A percentile compares a stretch with the other conserved stretches of the same genome.
These are phyloP conservation scores for Phthorimaea operculella DNA, from an alignment of 1,140 invertebrate species.

Conservation along the genomic window DNA sequence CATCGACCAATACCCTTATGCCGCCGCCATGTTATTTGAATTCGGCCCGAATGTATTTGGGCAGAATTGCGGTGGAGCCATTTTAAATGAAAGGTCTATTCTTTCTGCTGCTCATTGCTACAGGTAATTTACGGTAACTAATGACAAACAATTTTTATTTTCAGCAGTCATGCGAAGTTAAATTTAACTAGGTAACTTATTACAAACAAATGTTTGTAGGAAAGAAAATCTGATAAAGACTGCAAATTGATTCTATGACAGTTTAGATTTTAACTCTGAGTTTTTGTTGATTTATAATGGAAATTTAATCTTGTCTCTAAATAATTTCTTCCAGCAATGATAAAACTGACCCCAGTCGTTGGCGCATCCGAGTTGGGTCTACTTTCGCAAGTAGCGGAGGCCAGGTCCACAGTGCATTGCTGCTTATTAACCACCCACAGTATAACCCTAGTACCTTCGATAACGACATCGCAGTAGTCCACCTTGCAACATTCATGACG, in stretches of 20 bases:
- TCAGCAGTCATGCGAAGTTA: no score
- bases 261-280: no score
- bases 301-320: no score
- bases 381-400: slow-evolving; percentile 26
- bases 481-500: slow-evolving; percentile 35
- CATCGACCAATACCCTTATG: slow-evolving; percentile 27
- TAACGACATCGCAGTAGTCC: slow-evolving; percentile 70
- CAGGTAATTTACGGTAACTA: no score
- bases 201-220: no score
- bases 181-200: no score
- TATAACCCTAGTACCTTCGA: slow-evolving; percentile 67
- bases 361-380: slow-evolving; percentile 27
- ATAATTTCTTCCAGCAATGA: no score
- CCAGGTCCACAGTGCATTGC: slow-evolving; percentile 20
- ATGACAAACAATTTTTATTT: no score
- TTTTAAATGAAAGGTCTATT: slow-evolving; percentile 21
- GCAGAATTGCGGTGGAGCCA: slow-evolving; percentile 6
- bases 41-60: no score
- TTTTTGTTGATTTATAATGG: no score
- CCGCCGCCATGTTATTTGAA: slow-evolving; percentile 16
- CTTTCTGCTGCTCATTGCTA: slow-evolving; percentile 37
- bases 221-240: no score
- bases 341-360: slow-evolving; percentile 2
- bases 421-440: slow-evolving; percentile 53
- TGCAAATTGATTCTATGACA: no score